These are phyloP conservation scores for Xestia sexstrigata DNA, from an alignment of 2,888 invertebrate species.

Conservation along the genomic window DNA sequence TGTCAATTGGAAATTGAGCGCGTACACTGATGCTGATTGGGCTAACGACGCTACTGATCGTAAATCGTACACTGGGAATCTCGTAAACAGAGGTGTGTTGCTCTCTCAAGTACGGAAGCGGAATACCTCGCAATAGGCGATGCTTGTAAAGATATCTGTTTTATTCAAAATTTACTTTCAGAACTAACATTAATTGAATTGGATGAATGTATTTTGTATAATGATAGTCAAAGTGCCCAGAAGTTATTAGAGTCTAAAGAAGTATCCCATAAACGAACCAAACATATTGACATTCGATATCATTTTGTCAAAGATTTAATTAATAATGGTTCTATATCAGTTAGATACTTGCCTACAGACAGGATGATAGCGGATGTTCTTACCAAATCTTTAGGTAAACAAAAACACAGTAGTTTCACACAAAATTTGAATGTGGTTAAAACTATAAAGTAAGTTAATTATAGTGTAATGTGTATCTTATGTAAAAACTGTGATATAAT, in stretches of 20 bases:
- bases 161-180: neutral
- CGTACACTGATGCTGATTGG: neutral
- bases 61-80: neutral
- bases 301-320: neutral
- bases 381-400: too few species aligned
- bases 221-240: neutral
- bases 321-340: neutral
- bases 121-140: neutral
- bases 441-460: too few species aligned
- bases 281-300: neutral
- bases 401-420: too few species aligned
- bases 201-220: neutral
- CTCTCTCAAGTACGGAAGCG: neutral
- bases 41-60: neutral
- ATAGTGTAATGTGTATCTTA: too few species aligned
- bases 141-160: neutral
- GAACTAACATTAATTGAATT: neutral
- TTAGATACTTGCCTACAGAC: neutral
- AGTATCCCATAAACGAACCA: neutral
- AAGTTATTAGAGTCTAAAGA: neutral
- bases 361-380: neutral
- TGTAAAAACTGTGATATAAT: too few species aligned
- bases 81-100: neutral
- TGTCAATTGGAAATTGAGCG: neutral
- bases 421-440: too few species aligned